Base-by-base conservation (phyloP, 2,113 vertebrate species). In the Benitochromis conjunctus region DNA sequence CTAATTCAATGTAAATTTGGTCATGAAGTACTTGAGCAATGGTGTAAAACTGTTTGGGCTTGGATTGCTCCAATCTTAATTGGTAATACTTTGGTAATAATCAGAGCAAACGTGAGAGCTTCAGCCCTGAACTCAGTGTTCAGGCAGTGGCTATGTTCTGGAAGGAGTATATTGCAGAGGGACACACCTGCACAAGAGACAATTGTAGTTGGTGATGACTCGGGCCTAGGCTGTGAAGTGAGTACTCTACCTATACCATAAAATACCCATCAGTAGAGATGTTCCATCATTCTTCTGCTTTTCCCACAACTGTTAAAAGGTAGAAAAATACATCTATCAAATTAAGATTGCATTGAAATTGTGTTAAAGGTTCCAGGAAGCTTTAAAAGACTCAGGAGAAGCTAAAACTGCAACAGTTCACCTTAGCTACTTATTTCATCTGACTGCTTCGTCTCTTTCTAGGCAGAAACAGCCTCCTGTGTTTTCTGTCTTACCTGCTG, bases 401-500 rank as follows among this genome's bases (percentile, higher is more conserved):
- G 38, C 62, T 71, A 41, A 80, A 86, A 36, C 26, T 48, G 83
- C 43, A 64, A 41, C 41, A 79, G 58, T 21, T 83, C 34, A 69
- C 56, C 46, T 85, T 56, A 31, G 71, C 51, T 71, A 54, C 66
- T 86, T 1, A 81, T 60, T 89, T 29, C 79, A 34, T 90, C 84
- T 74, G 88, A 81, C 82, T 81, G 29, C 55, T 51, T 89, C 18
- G 12, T 55, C 69, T 87, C 29, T 80, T 87, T 76, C 38, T 80
- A 79, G 62, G 48, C 86, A 34, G 79, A 80, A 77, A 62, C 86
- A 48, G 79, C 84, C 79, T 86, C 66, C 1, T 48, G 38, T 86
- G 81, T 85, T 89, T 83, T 86, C 60, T 80, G 86, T 85, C 86
- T 34, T 34, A 53, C 38, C 43, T 80, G 69, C 78, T 43, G 77